Evolutionary conservation across 92 coral and sea anemone species (phyloP), one percentile per base, ranked within the genome.

Genomic region (Palythoa heliodiscus): DNA sequence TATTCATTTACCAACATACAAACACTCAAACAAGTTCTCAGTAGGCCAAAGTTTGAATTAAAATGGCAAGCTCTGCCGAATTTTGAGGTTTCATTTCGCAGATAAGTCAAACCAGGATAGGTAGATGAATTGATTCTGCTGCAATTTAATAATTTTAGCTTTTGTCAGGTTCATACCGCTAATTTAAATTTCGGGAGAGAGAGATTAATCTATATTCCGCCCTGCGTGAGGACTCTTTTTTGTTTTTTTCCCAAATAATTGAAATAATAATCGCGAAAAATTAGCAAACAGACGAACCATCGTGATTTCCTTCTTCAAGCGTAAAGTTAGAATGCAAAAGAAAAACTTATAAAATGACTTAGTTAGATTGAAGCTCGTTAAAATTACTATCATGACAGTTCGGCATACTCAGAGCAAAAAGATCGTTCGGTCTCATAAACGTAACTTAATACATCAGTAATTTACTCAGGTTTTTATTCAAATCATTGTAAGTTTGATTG

Each of bases 381-480:
- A 24, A 80, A 11, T 47, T 54, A 35, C 8, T 17, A 57, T 70
- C 37, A 63, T 37, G 69, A 17, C 52, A 77, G 39, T 66, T 50
- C 39, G 50, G 66, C 73, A 23, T 40, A 47, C 40, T 25, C 60
- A 80, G 3, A 43, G 20, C 15, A 11, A 64, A 66, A 64, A 6
- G 2, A 24, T 14, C 66, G 84, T 50, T 70, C n/a, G 58, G 57
- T n/a, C 48, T 13, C 7, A 29, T 29, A 35, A 67, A 80, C 64
- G 74, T 47, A 64, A 80, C 74, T 80, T 67, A 48, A 80, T 66
- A 64, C 73, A 43, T 4, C 73, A 13, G 24, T 23, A 64, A 75
- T 80, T 80, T 63, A 80, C 40, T 66, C 74, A 66, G 50, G 72
- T 74, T 47, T 23, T 80, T 64, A 64, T 78, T 78, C 23, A 78